A percentile compares a stretch with the other conserved stretches of the same genome.
These are phyloP conservation scores for Corydoras sp. DNA, from an alignment of 2,113 vertebrate species.

Conservation along the genomic window DNA sequence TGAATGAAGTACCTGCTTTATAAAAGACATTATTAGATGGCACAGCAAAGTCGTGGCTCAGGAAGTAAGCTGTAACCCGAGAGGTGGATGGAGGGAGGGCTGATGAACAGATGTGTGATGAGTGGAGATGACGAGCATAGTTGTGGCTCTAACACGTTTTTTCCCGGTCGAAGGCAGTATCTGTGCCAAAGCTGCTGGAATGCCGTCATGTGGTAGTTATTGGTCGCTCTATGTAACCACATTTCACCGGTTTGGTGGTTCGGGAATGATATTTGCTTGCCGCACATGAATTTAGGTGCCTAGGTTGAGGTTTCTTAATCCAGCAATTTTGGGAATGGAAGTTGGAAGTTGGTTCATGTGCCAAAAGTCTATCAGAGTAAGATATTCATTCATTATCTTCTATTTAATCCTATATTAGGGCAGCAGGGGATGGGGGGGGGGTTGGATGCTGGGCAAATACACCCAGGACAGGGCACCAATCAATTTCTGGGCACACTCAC, in stretches of 20 bases:
- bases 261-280: not conserved
- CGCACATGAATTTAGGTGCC: not conserved
- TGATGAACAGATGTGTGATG: not conserved
- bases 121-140: not conserved
- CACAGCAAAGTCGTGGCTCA: constrained; percentile 11
- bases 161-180: not conserved
- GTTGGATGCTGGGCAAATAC: too few relatives aligned
- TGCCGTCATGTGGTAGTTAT: not conserved
- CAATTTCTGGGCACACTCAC: too few relatives aligned
- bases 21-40: constrained; percentile 26
- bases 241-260: constrained; percentile 1
- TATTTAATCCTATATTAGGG: too few relatives aligned
- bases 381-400: too few relatives aligned
- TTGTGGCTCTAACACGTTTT: not conserved
- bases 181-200: not conserved
- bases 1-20: not conserved
- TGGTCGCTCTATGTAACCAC: not conserved
- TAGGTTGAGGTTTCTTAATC: not conserved
- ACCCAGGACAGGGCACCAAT: too few relatives aligned
- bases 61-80: constrained; percentile 3
- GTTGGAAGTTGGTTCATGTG: too few relatives aligned
- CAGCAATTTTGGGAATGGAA: too few relatives aligned
- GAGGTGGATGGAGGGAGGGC: not conserved
- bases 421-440: too few relatives aligned
- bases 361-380: too few relatives aligned